Evolutionary conservation across 2,113 vertebrate species (phyloP), one percentile per base, ranked within the genome.

Genomic region (Pitta sordida): DNA sequence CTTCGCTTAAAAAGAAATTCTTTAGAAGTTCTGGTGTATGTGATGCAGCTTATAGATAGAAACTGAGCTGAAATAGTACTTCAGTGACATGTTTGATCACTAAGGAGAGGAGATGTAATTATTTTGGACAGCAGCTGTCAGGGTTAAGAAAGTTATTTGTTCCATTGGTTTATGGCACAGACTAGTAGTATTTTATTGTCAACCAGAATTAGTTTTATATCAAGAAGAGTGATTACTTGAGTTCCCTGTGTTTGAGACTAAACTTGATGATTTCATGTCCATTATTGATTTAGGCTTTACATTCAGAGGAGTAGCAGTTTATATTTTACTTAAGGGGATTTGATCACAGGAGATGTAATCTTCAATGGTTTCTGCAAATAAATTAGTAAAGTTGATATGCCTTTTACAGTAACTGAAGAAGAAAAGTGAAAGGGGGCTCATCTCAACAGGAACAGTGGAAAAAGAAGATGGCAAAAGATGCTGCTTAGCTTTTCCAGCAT

Each of bases 211-310:
- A 96, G 93, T 96, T 97, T 96, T 94, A 74, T 96, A 96, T 94
- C 96, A 96, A 95, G 90, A 94, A 96, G 96, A 96, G 91, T 86
- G 88, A 96, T 96, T 96, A 91, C 92, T 96, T 46, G 63, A 74
- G 59, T 92, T 95, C 74, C 48, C 91, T 77, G 83, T 90, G 80
- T 93, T 94, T 95, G 93, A 96, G 95, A 96, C 96, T 96, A 96
- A 96, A 96, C 80, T 92, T 95, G 95, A 96, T 95, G 96, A 97
- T 96, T 96, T 94, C 94, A 68, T 96, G 94, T 96, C 95, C 87
- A 87, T 96, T 97, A 96, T 96, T 96, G 96, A 97, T 96, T 96
- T 91, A 63, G 87, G 87, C 92, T 96, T 91, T 97, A 81, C 88
- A 94, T 96, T 96, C 88, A 69, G 92, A 82, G 91, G 67, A 87